Evolutionary conservation across 2,888 invertebrate genomes (phyloP).

Genomic region (Leucophenga montana): DNA sequence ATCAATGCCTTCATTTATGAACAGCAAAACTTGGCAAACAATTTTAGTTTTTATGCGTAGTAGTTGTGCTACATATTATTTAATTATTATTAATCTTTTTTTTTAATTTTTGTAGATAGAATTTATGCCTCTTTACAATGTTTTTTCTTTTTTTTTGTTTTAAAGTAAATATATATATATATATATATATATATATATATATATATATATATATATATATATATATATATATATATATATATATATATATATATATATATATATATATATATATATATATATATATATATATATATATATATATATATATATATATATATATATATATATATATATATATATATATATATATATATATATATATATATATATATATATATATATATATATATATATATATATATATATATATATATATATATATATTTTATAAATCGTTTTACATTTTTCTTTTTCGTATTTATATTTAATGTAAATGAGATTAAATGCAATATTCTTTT

Average conservation of each 20-base stretch:
- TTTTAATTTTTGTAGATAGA: slow-evolving; percentile 26
- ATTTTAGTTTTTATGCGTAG: slow-evolving; percentile 15
- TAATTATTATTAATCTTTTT: slow-evolving; percentile 37
- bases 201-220: slow-evolving; percentile 4
- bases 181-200: slow-evolving; percentile 18
- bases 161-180: slow-evolving; percentile 27
- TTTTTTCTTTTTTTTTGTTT: slow-evolving; percentile 27
- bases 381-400: slow-evolving; percentile 9
- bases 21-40: slow-evolving; percentile 53
- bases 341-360: slow-evolving; percentile 12
- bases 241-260: slow-evolving; percentile 7
- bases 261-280: slow-evolving; percentile 17
- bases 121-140: slow-evolving; percentile 45
- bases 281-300: slow-evolving; percentile 14
- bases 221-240: slow-evolving; percentile 20
- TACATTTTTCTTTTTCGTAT: not conserved
- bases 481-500: not conserved
- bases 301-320: slow-evolving; percentile 9
- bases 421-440: not conserved
- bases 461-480: too few relatives aligned
- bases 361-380: slow-evolving; percentile 16
- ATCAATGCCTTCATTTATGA: slow-evolving; percentile 56
- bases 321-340: slow-evolving; percentile 19
- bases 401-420: slow-evolving; percentile 18
- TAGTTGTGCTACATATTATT: not conserved